These are phyloP conservation scores for Vimba vimba DNA, from an alignment of 2,113 vertebrate genomes.

Conservation along the genomic window DNA sequence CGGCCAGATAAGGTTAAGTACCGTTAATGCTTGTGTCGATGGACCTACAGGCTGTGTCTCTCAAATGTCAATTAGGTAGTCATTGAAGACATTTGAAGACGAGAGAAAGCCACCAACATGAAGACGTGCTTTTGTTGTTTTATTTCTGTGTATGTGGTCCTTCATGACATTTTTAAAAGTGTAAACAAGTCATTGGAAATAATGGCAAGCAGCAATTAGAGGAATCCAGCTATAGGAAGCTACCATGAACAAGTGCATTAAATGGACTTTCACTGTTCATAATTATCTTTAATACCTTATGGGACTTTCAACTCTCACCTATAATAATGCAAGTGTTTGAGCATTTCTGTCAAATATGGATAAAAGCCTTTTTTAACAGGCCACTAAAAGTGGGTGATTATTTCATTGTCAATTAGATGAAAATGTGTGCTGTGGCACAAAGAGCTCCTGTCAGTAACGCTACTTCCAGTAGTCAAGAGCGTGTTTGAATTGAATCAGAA, in stretches of 20 bases:
- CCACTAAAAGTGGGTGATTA: neutral
- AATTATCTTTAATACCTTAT: neutral
- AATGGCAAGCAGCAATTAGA: neutral
- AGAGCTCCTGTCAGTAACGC: neutral
- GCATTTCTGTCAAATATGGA: neutral
- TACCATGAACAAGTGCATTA: neutral
- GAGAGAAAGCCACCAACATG: neutral
- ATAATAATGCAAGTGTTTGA: neutral
- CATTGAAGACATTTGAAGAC: neutral
- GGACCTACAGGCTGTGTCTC: conserved; percentile 26
- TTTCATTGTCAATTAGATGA: neutral
- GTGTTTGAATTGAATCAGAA: neutral
- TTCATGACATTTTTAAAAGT: conserved; percentile 7
- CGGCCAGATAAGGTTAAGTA: conserved; percentile 41
- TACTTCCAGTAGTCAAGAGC: neutral
- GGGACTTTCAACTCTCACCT: neutral
- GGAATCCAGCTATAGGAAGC: neutral
- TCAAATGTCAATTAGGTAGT: conserved; percentile 41
- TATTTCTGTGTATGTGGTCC: neutral
- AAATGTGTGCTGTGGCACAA: neutral
- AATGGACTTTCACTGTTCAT: neutral
- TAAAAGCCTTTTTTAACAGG: neutral
- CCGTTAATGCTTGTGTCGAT: conserved; percentile 19
- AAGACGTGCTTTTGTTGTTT: neutral
- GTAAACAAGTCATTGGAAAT: neutral